These are phyloP conservation scores for Poecilia velifera DNA, from an alignment of 2,797 vertebrate species.

Conservation along the genomic window DNA sequence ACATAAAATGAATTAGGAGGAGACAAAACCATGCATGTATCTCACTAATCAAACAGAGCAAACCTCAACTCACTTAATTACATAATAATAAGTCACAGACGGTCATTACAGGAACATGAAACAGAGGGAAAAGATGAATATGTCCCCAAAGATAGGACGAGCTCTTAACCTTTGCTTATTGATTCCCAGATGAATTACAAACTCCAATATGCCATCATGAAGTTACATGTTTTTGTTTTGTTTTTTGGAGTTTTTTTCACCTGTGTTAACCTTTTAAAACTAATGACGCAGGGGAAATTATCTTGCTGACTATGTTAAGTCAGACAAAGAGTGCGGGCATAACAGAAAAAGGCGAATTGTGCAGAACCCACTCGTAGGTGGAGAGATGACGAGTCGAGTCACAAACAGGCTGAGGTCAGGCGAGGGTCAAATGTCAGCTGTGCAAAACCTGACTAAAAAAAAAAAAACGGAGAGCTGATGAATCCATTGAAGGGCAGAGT, in stretches of 20 bases:
- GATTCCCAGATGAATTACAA: not conserved
- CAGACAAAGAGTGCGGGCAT: not conserved
- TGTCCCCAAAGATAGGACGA: not conserved
- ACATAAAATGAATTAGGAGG: not conserved
- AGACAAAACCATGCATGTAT: not conserved
- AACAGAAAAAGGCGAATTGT: not conserved
- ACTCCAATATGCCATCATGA: not conserved
- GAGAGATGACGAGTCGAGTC: not conserved
- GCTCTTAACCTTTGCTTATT: not conserved
- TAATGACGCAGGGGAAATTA: not conserved
- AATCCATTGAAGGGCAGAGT: conserved; percentile 43
- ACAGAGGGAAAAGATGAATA: conserved; percentile 2
- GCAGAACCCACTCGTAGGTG: not conserved
- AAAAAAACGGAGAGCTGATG: conserved; percentile 3
- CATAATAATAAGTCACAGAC: not conserved
- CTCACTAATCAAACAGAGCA: not conserved
- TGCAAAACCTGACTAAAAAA: not conserved
- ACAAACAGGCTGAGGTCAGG: not conserved
- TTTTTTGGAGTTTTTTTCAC: not conserved
- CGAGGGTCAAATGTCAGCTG: not conserved
- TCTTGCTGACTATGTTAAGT: not conserved
- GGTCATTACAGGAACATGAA: not conserved
- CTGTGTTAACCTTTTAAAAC: not conserved
- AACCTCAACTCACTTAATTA: not conserved
- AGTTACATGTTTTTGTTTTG: not conserved